Conservation (phyloP, 2,888 invertebrate genomes). For the Caenorhabditis panamensis region DNA sequence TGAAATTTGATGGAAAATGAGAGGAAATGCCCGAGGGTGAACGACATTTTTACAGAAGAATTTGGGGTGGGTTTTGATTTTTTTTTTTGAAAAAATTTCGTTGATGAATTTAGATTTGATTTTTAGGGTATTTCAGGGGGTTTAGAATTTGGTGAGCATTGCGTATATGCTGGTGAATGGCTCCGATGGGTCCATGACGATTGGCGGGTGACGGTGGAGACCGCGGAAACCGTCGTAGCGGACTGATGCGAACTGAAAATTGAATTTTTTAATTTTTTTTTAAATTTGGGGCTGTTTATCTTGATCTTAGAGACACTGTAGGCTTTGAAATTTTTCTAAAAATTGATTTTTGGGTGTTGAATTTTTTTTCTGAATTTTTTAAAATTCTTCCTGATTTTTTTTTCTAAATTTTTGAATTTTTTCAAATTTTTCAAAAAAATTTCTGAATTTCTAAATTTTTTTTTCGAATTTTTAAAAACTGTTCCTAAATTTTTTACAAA, state of each 20-base stretch:
- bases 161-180: conserved; percentile 56
- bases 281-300: too few relatives aligned
- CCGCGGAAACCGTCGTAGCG: conserved; percentile 66
- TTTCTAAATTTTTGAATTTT: too few relatives aligned
- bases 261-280: background rate
- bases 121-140: background rate
- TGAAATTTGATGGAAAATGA: background rate
- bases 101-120: conserved; percentile 13
- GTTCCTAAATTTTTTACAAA: background rate
- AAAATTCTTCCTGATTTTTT: too few relatives aligned
- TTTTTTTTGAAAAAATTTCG: background rate
- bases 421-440: too few relatives aligned
- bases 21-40: background rate
- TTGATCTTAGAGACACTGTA: too few relatives aligned
- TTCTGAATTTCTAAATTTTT: background rate
- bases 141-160: conserved; percentile 49
- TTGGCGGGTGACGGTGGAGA: conserved; percentile 63
- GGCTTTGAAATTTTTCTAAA: background rate
- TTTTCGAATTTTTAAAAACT: background rate
- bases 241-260: conserved; percentile 59
- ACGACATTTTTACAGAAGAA: too few relatives aligned
- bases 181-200: conserved; percentile 48
- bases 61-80: background rate
- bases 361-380: too few relatives aligned
- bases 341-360: background rate